phyloP scores from a whole-genome alignment of 1,140 invertebrate species.

The Anoplolepis gracilipes region DNA sequence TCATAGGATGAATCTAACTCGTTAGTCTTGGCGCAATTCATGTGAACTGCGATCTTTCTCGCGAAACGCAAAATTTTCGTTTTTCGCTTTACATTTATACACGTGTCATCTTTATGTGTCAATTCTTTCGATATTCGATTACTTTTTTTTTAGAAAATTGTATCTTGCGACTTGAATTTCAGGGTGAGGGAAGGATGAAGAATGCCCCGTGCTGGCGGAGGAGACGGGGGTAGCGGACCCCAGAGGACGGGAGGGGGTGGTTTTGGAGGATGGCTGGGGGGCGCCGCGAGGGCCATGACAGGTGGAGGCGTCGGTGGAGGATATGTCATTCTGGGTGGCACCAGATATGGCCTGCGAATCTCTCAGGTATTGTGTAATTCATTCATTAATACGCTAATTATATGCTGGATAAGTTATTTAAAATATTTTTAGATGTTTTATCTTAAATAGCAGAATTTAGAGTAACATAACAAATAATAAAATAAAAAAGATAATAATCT shows the following conservation, averaged over 20 bases:
- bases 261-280: conserved; percentile 81
- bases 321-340: conserved; percentile 82
- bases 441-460: neutral
- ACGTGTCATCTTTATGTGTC: neutral
- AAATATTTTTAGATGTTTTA: neutral
- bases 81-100: neutral
- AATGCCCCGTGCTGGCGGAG: conserved; percentile 82
- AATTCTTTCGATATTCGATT: neutral
- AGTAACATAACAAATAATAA: neutral
- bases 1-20: conserved; percentile 45
- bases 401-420: no score
- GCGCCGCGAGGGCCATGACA: conserved; percentile 79
- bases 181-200: conserved; percentile 84
- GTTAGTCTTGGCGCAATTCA: conserved; percentile 19
- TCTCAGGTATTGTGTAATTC: conserved; percentile 77
- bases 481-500: no score
- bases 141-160: neutral
- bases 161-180: conserved; percentile 26
- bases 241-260: conserved; percentile 74
- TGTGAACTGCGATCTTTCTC: neutral
- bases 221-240: conserved; percentile 79
- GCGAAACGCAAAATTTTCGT: neutral
- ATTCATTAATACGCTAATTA: neutral
- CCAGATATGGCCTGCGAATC: conserved; percentile 82
- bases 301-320: conserved; percentile 75